phyloP scores from a whole-genome alignment of 2,113 vertebrate genomes.

The Struthio camelus region DNA sequence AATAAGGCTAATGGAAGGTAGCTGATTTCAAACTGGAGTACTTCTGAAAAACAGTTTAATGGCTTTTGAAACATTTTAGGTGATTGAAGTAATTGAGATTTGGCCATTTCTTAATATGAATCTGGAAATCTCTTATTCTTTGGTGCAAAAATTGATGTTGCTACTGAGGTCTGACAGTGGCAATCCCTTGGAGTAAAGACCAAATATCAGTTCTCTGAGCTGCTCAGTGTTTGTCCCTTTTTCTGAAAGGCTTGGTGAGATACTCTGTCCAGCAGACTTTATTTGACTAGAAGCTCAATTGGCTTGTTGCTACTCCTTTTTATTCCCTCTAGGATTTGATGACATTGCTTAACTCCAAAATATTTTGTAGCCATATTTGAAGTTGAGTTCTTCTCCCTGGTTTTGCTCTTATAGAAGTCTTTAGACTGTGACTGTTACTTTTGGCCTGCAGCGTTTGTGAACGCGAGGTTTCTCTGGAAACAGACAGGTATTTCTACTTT shows the following conservation, averaged over 20 bases:
- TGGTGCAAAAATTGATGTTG: background rate
- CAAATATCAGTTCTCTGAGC: background rate
- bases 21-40: background rate
- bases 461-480: background rate
- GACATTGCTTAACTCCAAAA: background rate
- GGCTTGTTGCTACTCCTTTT: background rate
- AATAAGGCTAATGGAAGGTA: background rate
- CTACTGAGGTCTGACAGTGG: background rate
- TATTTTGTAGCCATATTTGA: background rate
- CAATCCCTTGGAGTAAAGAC: background rate
- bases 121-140: background rate
- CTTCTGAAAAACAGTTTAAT: background rate
- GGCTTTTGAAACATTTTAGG: background rate
- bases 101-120: background rate
- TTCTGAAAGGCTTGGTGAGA: background rate
- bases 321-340: background rate
- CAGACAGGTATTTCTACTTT: background rate
- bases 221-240: background rate
- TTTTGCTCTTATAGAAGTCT: background rate
- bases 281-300: background rate
- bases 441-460: background rate
- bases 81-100: background rate
- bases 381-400: background rate
- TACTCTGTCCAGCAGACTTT: background rate
- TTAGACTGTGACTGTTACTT: background rate